Evolutionary conservation across 2,888 invertebrate species (phyloP), one percentile per base, ranked within the genome.

Genomic region (Aphodius granarius): DNA sequence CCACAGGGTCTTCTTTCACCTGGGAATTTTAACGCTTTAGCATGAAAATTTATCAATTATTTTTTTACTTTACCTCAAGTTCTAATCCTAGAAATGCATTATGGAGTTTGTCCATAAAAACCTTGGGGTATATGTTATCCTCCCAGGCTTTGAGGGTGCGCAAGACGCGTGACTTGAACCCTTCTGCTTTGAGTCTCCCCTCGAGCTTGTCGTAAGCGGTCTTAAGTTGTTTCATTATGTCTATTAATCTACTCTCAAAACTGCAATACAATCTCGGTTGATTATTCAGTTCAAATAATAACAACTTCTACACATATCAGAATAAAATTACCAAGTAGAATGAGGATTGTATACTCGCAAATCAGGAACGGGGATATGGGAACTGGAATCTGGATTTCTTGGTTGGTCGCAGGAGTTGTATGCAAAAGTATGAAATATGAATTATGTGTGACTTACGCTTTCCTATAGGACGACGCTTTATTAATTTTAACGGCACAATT

Each of bases 401-500:
- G n/a, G n/a, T n/a, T n/a, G n/a, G n/a, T n/a, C n/a, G n/a, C n/a
- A n/a, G n/a, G n/a, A n/a, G n/a, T n/a, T n/a, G n/a, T n/a, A n/a
- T 20, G 16, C 13, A 76, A 23, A 18, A 65, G 66, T n/a, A n/a
- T n/a, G n/a, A 19, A 63, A 66, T 23, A 20, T 62, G n/a, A 64
- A 70, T 22, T 64, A 70, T 19, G 70, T 17, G 73, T 73, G 23
- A 90, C 92, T 90, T 86, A 95, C 94, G 95, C 94, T 88, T 92
- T 93, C 79, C 97, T 89, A 84, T 95, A 99, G 83, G 95, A 97
- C 73, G 97, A 97, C 0, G 98, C 99, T 88, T 99, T 98, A 66
- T 96, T 94, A 21, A 99, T 94, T 91, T 97, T 97, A 5, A 97
- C 96, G 78, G 96, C 95, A 85, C 98, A 97, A 87, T 99, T 99